Evolutionary conservation across 2,113 vertebrate species (phyloP), one percentile per base, ranked within the genome.

Genomic region (Neolamprologus fasciatus): DNA sequence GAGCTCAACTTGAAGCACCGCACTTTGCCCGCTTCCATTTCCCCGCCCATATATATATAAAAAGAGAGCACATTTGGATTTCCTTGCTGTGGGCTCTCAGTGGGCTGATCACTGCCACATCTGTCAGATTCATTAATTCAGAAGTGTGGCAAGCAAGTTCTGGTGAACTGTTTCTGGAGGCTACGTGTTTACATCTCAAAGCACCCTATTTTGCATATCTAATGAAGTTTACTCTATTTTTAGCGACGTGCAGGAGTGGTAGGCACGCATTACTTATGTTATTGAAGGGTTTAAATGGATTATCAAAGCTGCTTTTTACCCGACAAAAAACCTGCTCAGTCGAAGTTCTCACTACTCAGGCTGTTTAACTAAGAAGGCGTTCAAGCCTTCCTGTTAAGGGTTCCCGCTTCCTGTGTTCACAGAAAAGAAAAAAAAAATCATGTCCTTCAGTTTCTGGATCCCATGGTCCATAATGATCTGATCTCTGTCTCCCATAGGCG

Each of bases 401-500:
- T 86, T 87, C 81, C 88, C 79, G 88, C 93, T 94, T 95, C 91
- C 93, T 95, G 92, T 88, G 85, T 86, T 93, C 31, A 31, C 54
- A 89, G 73, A 45, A 21, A 86, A 81, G 63, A 71, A 89, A 51
- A 76, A 50, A 86, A 81, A 87, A 93, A 87, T 37, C 84, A 55
- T 89, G 94, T 94, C 93, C 92, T 95, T 95, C 94, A 93, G 90
- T 88, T 90, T 93, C 92, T 92, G 92, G 93, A 94, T 92, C 93
- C 93, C 94, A 89, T 92, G 89, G 91, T 93, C 93, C 92, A 94
- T 94, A 94, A 92, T 93, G 94, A 95, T 95, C 92, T 94, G 92
- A 94, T 95, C 94, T 90, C 93, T 91, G 91, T 93, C 93, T 94
- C 95, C 91, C 92, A 94, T 94, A 94, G 95, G 94, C 93, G 88